Conservation (phyloP, 2,888 invertebrate genomes). For the Dimorphilus gyrociliatus region DNA sequence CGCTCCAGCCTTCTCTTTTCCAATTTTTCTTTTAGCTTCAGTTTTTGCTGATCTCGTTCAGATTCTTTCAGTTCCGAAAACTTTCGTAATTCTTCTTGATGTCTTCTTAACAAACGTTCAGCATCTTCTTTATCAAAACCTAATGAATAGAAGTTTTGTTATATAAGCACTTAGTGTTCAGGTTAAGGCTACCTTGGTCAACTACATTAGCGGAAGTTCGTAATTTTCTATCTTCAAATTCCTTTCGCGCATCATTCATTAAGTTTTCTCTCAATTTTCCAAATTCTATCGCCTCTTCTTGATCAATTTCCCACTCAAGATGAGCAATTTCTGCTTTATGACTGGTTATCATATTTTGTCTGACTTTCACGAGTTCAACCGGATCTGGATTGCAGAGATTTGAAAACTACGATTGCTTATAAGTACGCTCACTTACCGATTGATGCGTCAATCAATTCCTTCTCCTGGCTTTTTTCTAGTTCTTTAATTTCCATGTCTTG, state of each 20-base stretch:
- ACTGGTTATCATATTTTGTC: constrained; percentile 17
- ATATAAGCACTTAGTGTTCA: too few relatives aligned
- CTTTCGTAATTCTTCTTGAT: too few relatives aligned
- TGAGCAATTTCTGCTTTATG: constrained; percentile 19
- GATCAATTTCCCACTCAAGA: constrained; percentile 25
- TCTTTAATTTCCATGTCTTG: constrained; percentile 19
- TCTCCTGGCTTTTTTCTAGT: constrained; percentile 16
- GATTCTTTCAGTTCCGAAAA: too few relatives aligned
- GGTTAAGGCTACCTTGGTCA: too few relatives aligned
- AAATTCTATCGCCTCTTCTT: constrained; percentile 20
- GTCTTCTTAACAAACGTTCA: too few relatives aligned
- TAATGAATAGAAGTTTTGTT: too few relatives aligned
- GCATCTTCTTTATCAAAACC: too few relatives aligned
- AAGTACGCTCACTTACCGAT: constrained; percentile 17
- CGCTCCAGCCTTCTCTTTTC: constrained; percentile 18
- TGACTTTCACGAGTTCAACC: constrained; percentile 14
- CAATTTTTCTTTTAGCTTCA: constrained; percentile 20
- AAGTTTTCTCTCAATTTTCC: constrained; percentile 15
- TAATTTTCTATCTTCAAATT: constrained; percentile 10
- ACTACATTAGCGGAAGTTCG: too few relatives aligned
- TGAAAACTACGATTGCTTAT: too few relatives aligned
- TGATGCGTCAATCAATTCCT: constrained; percentile 17
- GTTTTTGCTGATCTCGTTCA: too few relatives aligned
- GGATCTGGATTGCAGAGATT: too few relatives aligned
- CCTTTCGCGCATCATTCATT: constrained; percentile 14